phyloP scores from a whole-genome alignment of 1,140 invertebrate genomes.

The Brachionus sp. region DNA sequence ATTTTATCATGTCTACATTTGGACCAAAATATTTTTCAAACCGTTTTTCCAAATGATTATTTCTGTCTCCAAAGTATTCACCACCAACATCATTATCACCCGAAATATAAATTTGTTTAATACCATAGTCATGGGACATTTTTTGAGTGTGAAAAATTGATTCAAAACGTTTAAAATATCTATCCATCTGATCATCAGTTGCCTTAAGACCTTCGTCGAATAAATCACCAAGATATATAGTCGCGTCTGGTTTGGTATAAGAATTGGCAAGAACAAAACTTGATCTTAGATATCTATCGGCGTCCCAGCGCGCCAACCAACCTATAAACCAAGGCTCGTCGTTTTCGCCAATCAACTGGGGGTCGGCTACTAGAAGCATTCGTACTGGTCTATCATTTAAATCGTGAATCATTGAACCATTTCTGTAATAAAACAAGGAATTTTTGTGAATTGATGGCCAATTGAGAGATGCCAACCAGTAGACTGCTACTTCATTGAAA shows the following conservation, averaged over 20 bases:
- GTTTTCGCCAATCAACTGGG: conserved; percentile 77
- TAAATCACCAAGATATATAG: conserved; percentile 83
- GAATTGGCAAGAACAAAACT: conserved; percentile 71
- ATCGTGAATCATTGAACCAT: not conserved
- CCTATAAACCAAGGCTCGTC: conserved; percentile 65
- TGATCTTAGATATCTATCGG: conserved; percentile 74
- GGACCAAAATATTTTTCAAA: conserved; percentile 70
- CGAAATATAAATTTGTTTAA: conserved; percentile 76
- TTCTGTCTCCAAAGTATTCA: conserved; percentile 72
- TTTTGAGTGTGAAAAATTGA: conserved; percentile 50
- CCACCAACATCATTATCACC: conserved; percentile 94
- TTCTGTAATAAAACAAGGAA: conserved; percentile 16
- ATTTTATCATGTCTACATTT: conserved; percentile 15
- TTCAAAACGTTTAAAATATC: conserved; percentile 53
- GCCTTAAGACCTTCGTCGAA: conserved; percentile 85
- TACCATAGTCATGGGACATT: conserved; percentile 49
- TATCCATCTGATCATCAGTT: conserved; percentile 64
- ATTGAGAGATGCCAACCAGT: not conserved
- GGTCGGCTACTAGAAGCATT: conserved; percentile 77
- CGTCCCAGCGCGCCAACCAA: conserved; percentile 69
- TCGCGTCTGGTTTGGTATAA: conserved; percentile 75
- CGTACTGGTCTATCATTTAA: conserved; percentile 8
- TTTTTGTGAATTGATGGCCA: conserved; percentile 9
- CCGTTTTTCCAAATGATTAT: conserved; percentile 68
- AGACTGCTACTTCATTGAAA: conserved; percentile 19